Percentiles rank a stretch among this genome's conserved stretches.
Conservation (phyloP, 2,797 vertebrate genomes). For the Sebastes minor region DNA sequence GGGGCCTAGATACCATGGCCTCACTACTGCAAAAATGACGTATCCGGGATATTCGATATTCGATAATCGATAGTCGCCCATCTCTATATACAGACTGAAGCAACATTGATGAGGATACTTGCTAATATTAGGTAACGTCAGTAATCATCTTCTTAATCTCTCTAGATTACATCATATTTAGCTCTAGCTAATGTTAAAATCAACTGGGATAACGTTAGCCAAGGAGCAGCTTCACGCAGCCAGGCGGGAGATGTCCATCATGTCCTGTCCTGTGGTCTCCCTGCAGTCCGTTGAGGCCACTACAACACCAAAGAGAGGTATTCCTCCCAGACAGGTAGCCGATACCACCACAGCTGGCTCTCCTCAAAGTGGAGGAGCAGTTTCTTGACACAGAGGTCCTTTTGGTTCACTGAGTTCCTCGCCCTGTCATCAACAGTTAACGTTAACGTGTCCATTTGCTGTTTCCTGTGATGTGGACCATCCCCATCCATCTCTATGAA, state of each 20-base stretch:
- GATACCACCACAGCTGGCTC: slow-evolving; percentile 5
- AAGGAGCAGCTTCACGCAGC: neutral
- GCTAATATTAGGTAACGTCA: too few relatives aligned
- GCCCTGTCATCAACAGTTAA: slow-evolving; percentile 18
- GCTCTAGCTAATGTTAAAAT: neutral
- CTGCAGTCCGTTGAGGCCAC: neutral
- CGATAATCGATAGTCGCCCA: too few relatives aligned
- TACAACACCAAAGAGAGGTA: neutral
- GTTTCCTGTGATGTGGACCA: neutral
- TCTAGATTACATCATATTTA: neutral
- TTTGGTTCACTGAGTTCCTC: slow-evolving; percentile 20
- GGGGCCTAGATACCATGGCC: too few relatives aligned
- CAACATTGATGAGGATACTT: neutral
- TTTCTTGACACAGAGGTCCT: slow-evolving; percentile 5
- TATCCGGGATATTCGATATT: too few relatives aligned
- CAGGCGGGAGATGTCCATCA: neutral
- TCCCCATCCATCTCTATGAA: neutral
- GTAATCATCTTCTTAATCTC: neutral
- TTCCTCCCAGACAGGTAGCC: neutral
- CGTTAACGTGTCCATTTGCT: neutral
- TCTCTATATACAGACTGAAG: neutral
- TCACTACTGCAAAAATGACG: too few relatives aligned
- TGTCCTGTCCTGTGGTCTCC: neutral
- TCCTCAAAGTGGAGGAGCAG: slow-evolving; percentile 8
- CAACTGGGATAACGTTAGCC: neutral